Evolutionary conservation across 2,888 invertebrate genomes (phyloP).

Genomic region (Nycteola revayana): DNA sequence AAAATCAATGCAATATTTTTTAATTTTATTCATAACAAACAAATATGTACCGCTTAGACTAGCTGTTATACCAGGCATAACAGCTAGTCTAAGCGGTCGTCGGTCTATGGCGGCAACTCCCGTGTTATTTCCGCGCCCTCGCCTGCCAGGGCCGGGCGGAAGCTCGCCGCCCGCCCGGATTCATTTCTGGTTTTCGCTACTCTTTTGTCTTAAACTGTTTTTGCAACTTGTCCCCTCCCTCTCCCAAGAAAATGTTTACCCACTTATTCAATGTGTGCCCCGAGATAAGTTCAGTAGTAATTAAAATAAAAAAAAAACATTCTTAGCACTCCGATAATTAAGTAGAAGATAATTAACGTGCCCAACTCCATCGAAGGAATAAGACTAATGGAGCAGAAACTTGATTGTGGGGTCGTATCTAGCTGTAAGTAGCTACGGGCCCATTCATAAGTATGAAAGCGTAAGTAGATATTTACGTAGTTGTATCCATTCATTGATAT

Average conservation of each 20-base stretch:
- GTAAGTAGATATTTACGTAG: neutral
- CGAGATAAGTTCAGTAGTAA: slow-evolving; percentile 30
- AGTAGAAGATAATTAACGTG: slow-evolving; percentile 23
- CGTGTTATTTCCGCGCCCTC: slow-evolving; percentile 57
- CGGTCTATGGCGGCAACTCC: slow-evolving; percentile 47
- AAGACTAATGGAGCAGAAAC: slow-evolving; percentile 22
- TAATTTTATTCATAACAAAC: no score
- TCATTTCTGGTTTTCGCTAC: slow-evolving; percentile 78
- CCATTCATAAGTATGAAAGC: slow-evolving; percentile 10
- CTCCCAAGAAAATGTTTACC: slow-evolving; percentile 44
- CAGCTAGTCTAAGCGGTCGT: slow-evolving; percentile 20
- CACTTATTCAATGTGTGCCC: slow-evolving; percentile 36
- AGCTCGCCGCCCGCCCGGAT: slow-evolving; percentile 66
- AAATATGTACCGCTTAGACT: no score
- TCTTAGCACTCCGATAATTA: slow-evolving; percentile 16
- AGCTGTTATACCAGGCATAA: no score
- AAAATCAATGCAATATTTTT: no score
- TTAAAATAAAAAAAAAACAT: slow-evolving; percentile 21
- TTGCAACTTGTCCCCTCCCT: slow-evolving; percentile 65
- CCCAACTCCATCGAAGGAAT: slow-evolving; percentile 9
- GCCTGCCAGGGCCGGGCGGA: slow-evolving; percentile 54
- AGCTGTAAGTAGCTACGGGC: slow-evolving; percentile 7
- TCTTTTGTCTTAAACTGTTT: slow-evolving; percentile 78
- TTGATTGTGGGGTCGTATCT: slow-evolving; percentile 10
- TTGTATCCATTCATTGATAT: slow-evolving; percentile 4